phyloP scores from a whole-genome alignment of 2,113 vertebrate species.

The Anseranas semipalmata region DNA sequence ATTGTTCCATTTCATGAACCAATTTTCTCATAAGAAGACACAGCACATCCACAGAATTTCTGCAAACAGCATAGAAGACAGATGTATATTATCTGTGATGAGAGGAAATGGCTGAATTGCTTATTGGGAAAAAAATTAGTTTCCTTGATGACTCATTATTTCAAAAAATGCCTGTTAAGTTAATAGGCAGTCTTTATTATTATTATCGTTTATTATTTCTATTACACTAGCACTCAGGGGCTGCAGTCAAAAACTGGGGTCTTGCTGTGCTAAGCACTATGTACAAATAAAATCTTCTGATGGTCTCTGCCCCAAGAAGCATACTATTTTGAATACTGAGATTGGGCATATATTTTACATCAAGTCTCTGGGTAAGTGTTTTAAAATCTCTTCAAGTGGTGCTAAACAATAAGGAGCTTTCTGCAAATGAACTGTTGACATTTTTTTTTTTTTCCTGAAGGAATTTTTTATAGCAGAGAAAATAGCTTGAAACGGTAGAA shows the following conservation, averaged over 20 bases:
- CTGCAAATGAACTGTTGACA: not conserved
- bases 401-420: not conserved
- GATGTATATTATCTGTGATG: constrained; percentile 68
- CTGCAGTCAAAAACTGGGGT: constrained; percentile 34
- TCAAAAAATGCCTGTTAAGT: constrained; percentile 63
- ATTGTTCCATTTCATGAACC: constrained; percentile 67
- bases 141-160: constrained; percentile 66
- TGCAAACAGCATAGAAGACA: constrained; percentile 56
- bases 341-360: not conserved
- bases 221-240: constrained; percentile 38
- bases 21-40: constrained; percentile 70
- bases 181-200: constrained; percentile 60
- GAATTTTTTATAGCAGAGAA: not conserved
- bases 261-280: constrained; percentile 26
- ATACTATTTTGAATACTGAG: constrained; percentile 10
- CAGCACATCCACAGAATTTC: constrained; percentile 63
- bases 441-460: not conserved
- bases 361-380: not conserved
- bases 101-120: constrained; percentile 65
- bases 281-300: constrained; percentile 42
- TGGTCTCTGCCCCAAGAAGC: constrained; percentile 17
- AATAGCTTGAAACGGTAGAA: not conserved
- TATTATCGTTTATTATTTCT: constrained; percentile 53
- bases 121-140: constrained; percentile 68
- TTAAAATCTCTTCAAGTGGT: not conserved